phyloP scores from a whole-genome alignment of 2,797 vertebrate genomes.

The Myotis myotis region DNA sequence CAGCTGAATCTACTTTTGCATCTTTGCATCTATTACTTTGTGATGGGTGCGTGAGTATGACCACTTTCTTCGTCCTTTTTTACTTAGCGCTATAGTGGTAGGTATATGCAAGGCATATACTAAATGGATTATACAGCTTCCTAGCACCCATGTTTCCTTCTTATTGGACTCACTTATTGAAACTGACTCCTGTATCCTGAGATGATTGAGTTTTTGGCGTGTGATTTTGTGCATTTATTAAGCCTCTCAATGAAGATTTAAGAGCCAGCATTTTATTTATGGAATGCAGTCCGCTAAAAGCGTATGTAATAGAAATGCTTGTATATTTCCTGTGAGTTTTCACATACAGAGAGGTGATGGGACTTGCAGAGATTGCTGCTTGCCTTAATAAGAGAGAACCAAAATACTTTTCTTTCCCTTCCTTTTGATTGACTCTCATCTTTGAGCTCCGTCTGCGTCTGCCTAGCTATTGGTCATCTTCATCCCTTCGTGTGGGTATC shows the following conservation, averaged over 20 bases:
- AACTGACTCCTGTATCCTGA: neutral
- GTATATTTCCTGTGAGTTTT: neutral
- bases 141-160: neutral
- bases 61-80: neutral
- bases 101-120: neutral
- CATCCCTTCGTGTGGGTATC: too few relatives aligned
- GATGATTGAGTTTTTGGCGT: neutral
- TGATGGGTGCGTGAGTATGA: neutral
- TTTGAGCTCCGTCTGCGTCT: neutral
- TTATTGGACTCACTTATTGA: neutral
- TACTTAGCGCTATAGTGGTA: too few relatives aligned
- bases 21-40: neutral
- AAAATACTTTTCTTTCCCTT: neutral
- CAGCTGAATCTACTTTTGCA: neutral
- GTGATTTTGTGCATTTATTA: slow-evolving; percentile 35
- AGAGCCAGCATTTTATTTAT: neutral
- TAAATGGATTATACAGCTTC: neutral
- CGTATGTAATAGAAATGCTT: neutral
- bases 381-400: neutral
- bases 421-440: neutral
- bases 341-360: neutral
- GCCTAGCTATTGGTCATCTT: neutral
- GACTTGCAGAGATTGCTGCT: neutral
- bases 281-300: neutral
- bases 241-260: neutral